Percentiles rank a stretch among this genome's conserved stretches.
Evolutionary conservation across 2,888 invertebrate species (phyloP).

Genomic region (Celastrina argiolus): DNA sequence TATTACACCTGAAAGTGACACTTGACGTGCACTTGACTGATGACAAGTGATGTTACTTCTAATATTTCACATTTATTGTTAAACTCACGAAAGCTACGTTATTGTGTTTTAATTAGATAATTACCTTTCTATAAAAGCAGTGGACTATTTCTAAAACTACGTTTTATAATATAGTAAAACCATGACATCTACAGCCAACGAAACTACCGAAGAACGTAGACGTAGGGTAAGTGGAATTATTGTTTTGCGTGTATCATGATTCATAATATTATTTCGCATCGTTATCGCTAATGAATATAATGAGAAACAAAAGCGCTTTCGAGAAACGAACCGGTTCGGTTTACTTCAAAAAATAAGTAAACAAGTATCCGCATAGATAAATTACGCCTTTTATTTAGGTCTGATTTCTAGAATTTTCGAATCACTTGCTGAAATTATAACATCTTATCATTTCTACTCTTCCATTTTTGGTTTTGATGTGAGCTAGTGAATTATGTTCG

Average conservation of each 20-base stretch:
- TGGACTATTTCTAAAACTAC: background rate
- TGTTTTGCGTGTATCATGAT: slow-evolving; percentile 38
- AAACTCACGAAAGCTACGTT: background rate
- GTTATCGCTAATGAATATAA: slow-evolving; percentile 22
- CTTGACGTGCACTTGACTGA: background rate
- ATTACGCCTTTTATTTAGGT: background rate
- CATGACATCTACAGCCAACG: slow-evolving; percentile 62
- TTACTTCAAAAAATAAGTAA: background rate
- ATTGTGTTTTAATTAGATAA: background rate
- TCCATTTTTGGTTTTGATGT: background rate
- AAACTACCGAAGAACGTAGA: slow-evolving; percentile 68
- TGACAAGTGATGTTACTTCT: background rate
- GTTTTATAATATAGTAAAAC: background rate
- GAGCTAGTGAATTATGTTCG: background rate
- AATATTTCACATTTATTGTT: background rate
- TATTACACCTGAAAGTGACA: background rate
- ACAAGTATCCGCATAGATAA: background rate
- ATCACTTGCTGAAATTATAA: background rate
- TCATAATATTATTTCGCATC: slow-evolving; percentile 41
- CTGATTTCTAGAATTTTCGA: background rate
- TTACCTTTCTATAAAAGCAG: background rate
- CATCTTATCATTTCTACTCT: background rate
- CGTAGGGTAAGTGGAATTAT: slow-evolving; percentile 57
- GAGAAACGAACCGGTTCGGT: background rate
- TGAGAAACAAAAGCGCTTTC: slow-evolving; percentile 17